Percentiles rank a stretch among this genome's conserved stretches.
Evolutionary conservation across 2,113 vertebrate genomes (phyloP).

Genomic region (Anolis carolinensis): DNA sequence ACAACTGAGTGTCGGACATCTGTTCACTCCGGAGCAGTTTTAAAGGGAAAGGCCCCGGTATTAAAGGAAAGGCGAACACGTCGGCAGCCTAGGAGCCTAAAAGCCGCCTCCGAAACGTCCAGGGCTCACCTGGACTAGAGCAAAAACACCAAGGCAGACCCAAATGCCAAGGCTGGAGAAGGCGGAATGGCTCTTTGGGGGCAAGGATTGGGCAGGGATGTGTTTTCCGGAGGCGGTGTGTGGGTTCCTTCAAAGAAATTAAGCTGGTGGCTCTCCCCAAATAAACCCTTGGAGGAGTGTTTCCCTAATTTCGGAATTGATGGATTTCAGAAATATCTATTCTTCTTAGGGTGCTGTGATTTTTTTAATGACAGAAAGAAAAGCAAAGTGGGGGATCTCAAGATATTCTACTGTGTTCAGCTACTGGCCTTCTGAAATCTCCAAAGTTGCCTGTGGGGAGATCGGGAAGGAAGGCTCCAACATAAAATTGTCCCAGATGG

Average conservation of each 20-base stretch:
- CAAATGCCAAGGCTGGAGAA: too few relatives aligned
- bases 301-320: neutral
- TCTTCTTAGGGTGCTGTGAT: neutral
- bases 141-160: too few relatives aligned
- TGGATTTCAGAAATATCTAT: neutral
- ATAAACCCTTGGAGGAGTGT: neutral
- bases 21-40: conserved; percentile 77
- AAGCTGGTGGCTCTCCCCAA: too few relatives aligned
- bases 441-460: too few relatives aligned
- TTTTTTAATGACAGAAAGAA: neutral
- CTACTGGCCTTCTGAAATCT: too few relatives aligned
- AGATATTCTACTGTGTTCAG: neutral
- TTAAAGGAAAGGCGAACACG: neutral
- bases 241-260: too few relatives aligned
- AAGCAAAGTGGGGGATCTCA: neutral
- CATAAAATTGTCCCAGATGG: too few relatives aligned
- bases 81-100: too few relatives aligned
- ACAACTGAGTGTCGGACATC: conserved; percentile 85
- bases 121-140: neutral
- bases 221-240: too few relatives aligned
- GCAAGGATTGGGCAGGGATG: neutral
- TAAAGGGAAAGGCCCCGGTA: conserved; percentile 51
- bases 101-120: neutral
- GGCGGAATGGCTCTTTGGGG: too few relatives aligned
- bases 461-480: too few relatives aligned